A percentile compares a stretch with the other conserved stretches of the same genome.
phyloP scores from a whole-genome alignment of 2,113 vertebrate genomes.

The Tylochromis polylepis region DNA sequence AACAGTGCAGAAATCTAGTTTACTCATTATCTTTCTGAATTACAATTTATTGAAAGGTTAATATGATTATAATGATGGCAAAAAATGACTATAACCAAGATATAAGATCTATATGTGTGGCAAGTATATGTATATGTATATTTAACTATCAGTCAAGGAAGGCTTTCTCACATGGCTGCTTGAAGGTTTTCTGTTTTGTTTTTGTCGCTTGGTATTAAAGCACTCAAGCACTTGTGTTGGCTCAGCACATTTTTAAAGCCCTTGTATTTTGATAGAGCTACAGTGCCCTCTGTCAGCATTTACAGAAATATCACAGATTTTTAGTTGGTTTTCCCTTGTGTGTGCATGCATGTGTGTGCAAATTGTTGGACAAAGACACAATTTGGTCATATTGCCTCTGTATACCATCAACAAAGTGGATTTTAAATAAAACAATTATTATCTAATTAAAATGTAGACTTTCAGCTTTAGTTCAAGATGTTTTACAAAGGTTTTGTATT shows the following conservation, averaged over 20 bases:
- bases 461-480: background rate
- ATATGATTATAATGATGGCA: background rate
- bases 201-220: background rate
- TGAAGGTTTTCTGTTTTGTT: background rate
- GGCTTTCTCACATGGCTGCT: too few species aligned
- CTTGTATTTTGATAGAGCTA: constrained; percentile 45
- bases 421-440: background rate
- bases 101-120: background rate
- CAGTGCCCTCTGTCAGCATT: constrained; percentile 67
- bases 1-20: background rate
- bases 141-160: too few species aligned
- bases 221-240: background rate
- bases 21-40: background rate
- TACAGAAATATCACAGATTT: background rate
- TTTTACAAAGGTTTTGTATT: background rate
- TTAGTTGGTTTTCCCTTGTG: background rate
- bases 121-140: background rate
- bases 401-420: background rate
- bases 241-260: background rate
- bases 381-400: background rate
- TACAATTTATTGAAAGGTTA: background rate
- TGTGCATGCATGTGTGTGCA: background rate
- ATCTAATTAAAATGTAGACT: background rate
- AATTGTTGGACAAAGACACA: background rate
- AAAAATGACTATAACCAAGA: background rate